phyloP scores from a whole-genome alignment of 1,140 invertebrate species.

The Coenobita brevimanus region DNA sequence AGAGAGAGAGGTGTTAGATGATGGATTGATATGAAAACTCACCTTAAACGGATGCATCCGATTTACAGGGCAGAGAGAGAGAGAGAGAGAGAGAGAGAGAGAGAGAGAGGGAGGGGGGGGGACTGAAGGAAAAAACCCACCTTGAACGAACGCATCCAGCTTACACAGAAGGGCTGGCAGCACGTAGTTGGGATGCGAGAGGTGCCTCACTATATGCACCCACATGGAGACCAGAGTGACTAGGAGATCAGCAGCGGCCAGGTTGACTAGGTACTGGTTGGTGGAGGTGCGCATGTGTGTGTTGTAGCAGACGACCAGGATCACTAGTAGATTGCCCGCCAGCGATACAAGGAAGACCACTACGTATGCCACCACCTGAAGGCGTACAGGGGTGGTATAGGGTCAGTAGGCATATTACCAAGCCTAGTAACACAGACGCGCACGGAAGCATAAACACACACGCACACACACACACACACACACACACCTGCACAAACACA shows the following conservation, averaged over 20 bases:
- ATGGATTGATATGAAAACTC: too few species aligned
- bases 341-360: conserved; percentile 72
- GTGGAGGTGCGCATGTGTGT: conserved; percentile 74
- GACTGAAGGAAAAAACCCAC: too few species aligned
- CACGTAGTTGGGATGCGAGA: conserved; percentile 72
- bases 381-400: neutral
- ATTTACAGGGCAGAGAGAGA: too few species aligned
- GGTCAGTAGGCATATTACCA: too few species aligned
- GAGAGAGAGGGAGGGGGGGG: too few species aligned
- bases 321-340: conserved; percentile 76
- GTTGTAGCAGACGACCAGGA: conserved; percentile 76
- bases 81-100: too few species aligned
- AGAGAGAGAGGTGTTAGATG: too few species aligned
- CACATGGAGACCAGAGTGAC: conserved; percentile 75
- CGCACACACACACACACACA: too few species aligned
- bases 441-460: too few species aligned
- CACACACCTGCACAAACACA: too few species aligned
- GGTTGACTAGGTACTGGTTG: conserved; percentile 74
- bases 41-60: too few species aligned
- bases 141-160: conserved; percentile 75
- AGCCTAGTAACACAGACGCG: too few species aligned
- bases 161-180: conserved; percentile 76
- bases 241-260: conserved; percentile 73
- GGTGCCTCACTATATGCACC: conserved; percentile 74
- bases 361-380: conserved; percentile 58